Evolutionary conservation across 1,140 invertebrate species (phyloP).

Genomic region (Phymastichus coffea): DNA sequence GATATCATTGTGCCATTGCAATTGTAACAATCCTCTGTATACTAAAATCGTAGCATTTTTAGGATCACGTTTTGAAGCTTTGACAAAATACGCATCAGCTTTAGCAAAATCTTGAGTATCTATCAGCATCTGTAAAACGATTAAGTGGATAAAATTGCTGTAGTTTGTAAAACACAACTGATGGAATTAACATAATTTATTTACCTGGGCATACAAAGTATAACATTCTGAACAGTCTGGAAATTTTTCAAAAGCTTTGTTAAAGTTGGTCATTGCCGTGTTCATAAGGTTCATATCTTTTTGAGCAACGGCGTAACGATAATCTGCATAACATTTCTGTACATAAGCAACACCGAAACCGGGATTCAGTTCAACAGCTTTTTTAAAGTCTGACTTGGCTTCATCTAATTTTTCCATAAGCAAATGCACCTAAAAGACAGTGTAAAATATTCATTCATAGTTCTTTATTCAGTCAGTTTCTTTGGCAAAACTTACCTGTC

Average conservation of each 20-base stretch:
- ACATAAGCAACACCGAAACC: constrained; percentile 80
- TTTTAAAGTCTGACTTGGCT: constrained; percentile 80
- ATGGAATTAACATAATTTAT: neutral
- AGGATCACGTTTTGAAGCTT: constrained; percentile 80
- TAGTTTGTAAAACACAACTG: neutral
- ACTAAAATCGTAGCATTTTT: constrained; percentile 84
- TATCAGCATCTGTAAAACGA: constrained; percentile 62
- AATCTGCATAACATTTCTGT: constrained; percentile 86
- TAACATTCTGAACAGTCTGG: constrained; percentile 83
- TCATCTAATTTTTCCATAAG: constrained; percentile 77
- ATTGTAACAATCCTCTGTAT: constrained; percentile 79
- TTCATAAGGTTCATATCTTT: constrained; percentile 62
- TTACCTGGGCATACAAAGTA: constrained; percentile 78
- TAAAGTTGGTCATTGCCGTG: constrained; percentile 70
- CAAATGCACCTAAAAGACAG: constrained; percentile 68
- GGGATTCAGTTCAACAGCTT: constrained; percentile 78
- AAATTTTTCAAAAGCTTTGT: constrained; percentile 74
- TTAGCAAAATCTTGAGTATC: constrained; percentile 80
- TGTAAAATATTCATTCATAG: constrained; percentile 3
- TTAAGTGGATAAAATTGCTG: neutral
- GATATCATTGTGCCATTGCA: constrained; percentile 81
- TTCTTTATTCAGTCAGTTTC: neutral
- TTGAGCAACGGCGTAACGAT: constrained; percentile 63
- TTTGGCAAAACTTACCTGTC: constrained; percentile 59
- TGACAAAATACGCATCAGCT: constrained; percentile 79